phyloP scores from a whole-genome alignment of 2,888 invertebrate genomes.

The Teleiodes luculella region DNA sequence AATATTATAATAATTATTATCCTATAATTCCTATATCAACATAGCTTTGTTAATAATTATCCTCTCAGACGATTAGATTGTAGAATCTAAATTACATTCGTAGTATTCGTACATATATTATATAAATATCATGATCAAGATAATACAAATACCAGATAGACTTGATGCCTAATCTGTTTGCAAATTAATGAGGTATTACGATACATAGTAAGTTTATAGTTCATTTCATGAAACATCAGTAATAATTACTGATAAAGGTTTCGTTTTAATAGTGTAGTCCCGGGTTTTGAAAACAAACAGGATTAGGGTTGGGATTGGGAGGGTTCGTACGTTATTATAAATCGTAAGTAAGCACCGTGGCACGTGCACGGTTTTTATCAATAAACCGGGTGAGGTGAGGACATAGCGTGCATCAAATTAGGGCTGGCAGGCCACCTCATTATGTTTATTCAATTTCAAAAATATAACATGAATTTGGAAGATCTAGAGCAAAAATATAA shows the following conservation, averaged over 20 bases:
- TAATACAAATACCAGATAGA: constrained; percentile 22
- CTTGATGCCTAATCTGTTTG: constrained; percentile 13
- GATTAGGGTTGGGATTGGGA: constrained; percentile 40
- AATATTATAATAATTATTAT: no score
- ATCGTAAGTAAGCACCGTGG: constrained; percentile 65
- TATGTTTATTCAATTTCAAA: no score
- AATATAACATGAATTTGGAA: no score
- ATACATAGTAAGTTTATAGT: not conserved
- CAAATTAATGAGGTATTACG: constrained; percentile 14
- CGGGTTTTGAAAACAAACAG: constrained; percentile 41
- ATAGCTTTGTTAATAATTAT: constrained; percentile 21
- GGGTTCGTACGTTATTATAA: constrained; percentile 53
- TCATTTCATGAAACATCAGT: not conserved
- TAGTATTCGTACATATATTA: constrained; percentile 20
- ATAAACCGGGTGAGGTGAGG: constrained; percentile 32
- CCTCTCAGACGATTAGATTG: constrained; percentile 14
- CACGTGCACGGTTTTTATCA: constrained; percentile 74
- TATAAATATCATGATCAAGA: constrained; percentile 23
- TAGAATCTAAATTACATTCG: constrained; percentile 18
- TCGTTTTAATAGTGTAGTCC: constrained; percentile 11
- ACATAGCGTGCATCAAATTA: not conserved
- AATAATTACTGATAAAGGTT: constrained; percentile 6
- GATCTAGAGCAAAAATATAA: no score
- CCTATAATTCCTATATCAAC: no score
- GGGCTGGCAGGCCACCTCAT: not conserved